A percentile compares a stretch with the other conserved stretches of the same genome.
phyloP scores from a whole-genome alignment of 2,888 invertebrate species.

The Polydrusus cervinus region DNA sequence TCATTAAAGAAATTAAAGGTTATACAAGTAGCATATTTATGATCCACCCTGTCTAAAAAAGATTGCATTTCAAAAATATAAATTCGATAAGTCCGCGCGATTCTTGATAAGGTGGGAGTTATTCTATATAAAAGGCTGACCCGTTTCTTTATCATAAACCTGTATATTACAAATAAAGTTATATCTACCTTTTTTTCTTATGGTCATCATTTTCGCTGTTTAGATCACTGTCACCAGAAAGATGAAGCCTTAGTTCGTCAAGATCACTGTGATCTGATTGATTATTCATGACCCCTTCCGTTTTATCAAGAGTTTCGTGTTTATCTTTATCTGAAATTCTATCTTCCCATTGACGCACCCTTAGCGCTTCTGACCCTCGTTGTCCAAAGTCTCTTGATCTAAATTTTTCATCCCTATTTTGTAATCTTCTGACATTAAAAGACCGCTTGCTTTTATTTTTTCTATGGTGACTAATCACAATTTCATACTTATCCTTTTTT shows the following conservation, averaged over 20 bases:
- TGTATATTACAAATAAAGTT: neutral
- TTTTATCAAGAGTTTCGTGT: neutral
- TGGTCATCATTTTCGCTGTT: neutral
- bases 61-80: too few species aligned
- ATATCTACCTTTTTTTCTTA: conserved; percentile 6
- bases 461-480: neutral
- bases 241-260: conserved; percentile 13
- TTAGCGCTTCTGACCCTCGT: neutral
- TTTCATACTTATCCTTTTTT: neutral
- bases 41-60: too few species aligned
- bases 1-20: too few species aligned
- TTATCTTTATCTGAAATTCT: neutral
- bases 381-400: neutral
- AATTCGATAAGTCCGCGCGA: too few species aligned
- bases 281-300: neutral
- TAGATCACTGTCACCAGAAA: conserved; percentile 29
- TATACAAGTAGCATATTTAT: too few species aligned
- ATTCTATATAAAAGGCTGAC: too few species aligned
- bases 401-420: neutral
- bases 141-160: too few species aligned
- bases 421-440: neutral
- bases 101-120: too few species aligned
- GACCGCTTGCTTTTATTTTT: neutral
- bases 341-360: neutral
- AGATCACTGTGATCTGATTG: conserved; percentile 19